Evolutionary conservation across 2,888 invertebrate genomes (phyloP).

Genomic region (Drosophila rubida): DNA sequence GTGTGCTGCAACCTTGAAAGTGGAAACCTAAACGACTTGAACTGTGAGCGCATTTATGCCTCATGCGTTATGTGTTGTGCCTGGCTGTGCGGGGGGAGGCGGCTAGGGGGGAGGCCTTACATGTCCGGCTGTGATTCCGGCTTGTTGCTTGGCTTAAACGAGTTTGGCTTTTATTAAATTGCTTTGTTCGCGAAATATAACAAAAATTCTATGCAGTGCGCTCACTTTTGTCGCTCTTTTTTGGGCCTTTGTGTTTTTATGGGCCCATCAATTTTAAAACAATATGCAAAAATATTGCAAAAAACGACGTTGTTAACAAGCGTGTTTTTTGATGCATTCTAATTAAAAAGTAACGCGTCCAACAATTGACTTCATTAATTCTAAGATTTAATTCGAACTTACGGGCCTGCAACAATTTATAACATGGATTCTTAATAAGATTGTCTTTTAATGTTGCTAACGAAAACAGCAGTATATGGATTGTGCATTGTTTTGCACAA

Average conservation of each 20-base stretch:
- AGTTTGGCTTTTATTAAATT: conserved; percentile 49
- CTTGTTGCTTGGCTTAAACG: conserved; percentile 45
- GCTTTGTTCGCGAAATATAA: conserved; percentile 36
- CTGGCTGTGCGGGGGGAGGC: not conserved
- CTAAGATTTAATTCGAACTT: conserved; percentile 3
- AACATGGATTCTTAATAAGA: conserved; percentile 12
- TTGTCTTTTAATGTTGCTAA: conserved; percentile 25
- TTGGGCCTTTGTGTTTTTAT: conserved; percentile 25
- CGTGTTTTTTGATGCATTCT: conserved; percentile 7
- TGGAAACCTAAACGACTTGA: conserved; percentile 59
- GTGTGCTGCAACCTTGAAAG: conserved; percentile 73
- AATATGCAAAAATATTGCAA: conserved; percentile 21
- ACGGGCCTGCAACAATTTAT: not conserved
- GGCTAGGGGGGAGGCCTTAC: conserved; percentile 35
- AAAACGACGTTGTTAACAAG: conserved; percentile 7
- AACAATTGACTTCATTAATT: conserved; percentile 33
- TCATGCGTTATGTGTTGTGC: conserved; percentile 37
- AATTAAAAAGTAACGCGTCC: conserved; percentile 13
- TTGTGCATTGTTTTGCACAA: conserved; percentile 58
- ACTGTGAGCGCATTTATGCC: conserved; percentile 50
- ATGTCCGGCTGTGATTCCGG: conserved; percentile 63
- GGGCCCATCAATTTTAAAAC: conserved; percentile 43
- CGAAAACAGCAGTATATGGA: conserved; percentile 11
- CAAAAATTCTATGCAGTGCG: conserved; percentile 54
- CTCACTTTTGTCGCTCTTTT: conserved; percentile 39